Evolutionary conservation across 2,888 invertebrate species (phyloP).

Genomic region (Platycheirus albimanus): DNA sequence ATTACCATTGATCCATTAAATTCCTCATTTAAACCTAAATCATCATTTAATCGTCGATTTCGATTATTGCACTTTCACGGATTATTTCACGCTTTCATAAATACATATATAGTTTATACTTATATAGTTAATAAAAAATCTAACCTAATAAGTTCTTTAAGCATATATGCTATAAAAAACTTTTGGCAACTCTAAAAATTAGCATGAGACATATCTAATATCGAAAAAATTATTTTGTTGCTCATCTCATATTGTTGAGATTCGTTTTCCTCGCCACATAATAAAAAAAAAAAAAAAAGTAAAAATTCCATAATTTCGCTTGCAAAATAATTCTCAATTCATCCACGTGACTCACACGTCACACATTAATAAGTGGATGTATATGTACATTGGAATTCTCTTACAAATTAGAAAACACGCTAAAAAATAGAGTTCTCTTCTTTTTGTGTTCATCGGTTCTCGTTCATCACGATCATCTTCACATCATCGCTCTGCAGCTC

Average conservation of each 20-base stretch:
- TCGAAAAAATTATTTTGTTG: background rate
- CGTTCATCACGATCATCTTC: too few relatives aligned
- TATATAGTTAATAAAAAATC: background rate
- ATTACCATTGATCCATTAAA: background rate
- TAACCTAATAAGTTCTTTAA: background rate
- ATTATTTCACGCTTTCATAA: conserved; percentile 7
- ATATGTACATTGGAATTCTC: background rate
- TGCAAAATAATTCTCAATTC: background rate
- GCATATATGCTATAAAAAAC: background rate
- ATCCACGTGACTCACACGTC: conserved; percentile 2
- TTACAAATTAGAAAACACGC: background rate
- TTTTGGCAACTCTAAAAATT: conserved; percentile 2
- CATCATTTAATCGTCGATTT: conserved; percentile 9
- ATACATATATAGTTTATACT: background rate
- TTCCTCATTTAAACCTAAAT: conserved; percentile 5
- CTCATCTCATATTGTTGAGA: conserved; percentile 1
- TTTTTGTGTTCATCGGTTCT: background rate
- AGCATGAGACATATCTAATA: background rate
- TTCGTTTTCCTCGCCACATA: too few relatives aligned
- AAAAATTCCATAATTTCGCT: background rate
- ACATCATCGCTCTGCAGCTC: background rate
- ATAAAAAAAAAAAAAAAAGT: background rate
- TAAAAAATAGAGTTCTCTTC: background rate
- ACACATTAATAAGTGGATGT: background rate
- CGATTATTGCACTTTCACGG: conserved; percentile 2